These are phyloP conservation scores for Amblyopsis hoosieri DNA, from an alignment of 2,797 vertebrate genomes.

Conservation along the genomic window DNA sequence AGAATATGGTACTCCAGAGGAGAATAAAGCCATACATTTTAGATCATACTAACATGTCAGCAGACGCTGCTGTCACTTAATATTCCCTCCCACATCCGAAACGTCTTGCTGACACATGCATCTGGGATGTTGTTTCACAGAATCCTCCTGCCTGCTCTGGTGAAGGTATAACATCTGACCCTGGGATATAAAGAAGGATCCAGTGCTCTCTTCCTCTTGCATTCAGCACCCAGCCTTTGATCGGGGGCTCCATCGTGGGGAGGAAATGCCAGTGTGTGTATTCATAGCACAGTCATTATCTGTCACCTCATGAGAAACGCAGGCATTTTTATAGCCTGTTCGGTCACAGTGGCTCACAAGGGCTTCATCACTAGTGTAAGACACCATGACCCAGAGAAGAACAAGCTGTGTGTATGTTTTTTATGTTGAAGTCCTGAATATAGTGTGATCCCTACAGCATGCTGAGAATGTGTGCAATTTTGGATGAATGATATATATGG, in stretches of 20 bases:
- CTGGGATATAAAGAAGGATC: conserved; percentile 12
- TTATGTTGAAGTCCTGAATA: conserved; percentile 1
- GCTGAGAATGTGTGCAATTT: conserved; percentile 20
- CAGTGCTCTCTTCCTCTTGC: conserved; percentile 18
- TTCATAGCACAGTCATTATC: conserved; percentile 56
- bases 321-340: conserved; percentile 20
- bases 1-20: conserved; percentile 49
- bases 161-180: conserved; percentile 25
- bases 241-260: conserved; percentile 24
- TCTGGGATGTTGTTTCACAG: background rate
- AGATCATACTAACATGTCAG: background rate
- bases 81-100: conserved; percentile 37
- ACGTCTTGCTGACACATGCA: conserved; percentile 20
- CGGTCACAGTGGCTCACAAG: conserved; percentile 27
- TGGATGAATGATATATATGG: conserved; percentile 22
- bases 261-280: conserved; percentile 65
- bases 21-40: conserved; percentile 24
- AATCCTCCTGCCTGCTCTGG: conserved; percentile 3
- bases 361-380: conserved; percentile 15
- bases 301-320: conserved; percentile 31
- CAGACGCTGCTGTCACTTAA: conserved; percentile 6
- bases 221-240: conserved; percentile 44
- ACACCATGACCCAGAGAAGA: conserved; percentile 8
- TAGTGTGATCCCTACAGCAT: conserved; percentile 10
- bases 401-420: no score